Evolutionary conservation across 2,888 invertebrate genomes (phyloP).

Genomic region (Dromius quadrimaculatus): DNA sequence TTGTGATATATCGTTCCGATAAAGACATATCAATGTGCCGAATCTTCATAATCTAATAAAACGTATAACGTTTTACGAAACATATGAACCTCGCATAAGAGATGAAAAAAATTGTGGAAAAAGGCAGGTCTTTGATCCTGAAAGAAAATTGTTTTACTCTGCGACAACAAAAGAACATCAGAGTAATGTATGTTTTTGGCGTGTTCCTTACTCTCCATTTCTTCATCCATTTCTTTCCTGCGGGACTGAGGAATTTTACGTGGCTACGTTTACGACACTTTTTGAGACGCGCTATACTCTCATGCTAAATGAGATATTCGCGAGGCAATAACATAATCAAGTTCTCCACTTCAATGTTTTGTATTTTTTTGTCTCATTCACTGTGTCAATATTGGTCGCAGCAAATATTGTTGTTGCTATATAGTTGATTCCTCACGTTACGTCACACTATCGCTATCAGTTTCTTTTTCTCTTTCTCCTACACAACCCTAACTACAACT

Average conservation of each 20-base stretch:
- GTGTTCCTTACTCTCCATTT: background rate
- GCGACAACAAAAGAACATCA: constrained; percentile 31
- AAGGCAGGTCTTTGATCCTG: too few species aligned
- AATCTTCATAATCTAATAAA: too few species aligned
- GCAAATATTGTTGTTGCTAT: too few species aligned
- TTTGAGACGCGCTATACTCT: constrained; percentile 43
- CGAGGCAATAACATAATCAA: constrained; percentile 42
- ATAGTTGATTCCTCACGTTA: too few species aligned
- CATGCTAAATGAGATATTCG: constrained; percentile 50
- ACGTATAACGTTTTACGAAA: too few species aligned
- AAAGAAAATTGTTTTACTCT: too few species aligned
- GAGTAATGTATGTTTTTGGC: constrained; percentile 20
- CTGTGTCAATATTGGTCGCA: constrained; percentile 2
- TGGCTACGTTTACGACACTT: constrained; percentile 44
- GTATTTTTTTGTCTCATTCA: constrained; percentile 32
- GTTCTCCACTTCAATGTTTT: constrained; percentile 45
- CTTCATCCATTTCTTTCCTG: constrained; percentile 18
- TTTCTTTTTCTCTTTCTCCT: constrained; percentile 13
- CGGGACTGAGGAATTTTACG: constrained; percentile 31
- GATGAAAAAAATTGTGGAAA: too few species aligned
- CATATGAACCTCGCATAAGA: too few species aligned
- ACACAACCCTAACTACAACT: background rate
- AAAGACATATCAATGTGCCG: too few species aligned
- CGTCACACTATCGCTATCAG: too few species aligned
- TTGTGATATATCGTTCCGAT: too few species aligned